Evolutionary conservation across 2,113 vertebrate species (phyloP).

Genomic region (Romanogobio albipinnatus): DNA sequence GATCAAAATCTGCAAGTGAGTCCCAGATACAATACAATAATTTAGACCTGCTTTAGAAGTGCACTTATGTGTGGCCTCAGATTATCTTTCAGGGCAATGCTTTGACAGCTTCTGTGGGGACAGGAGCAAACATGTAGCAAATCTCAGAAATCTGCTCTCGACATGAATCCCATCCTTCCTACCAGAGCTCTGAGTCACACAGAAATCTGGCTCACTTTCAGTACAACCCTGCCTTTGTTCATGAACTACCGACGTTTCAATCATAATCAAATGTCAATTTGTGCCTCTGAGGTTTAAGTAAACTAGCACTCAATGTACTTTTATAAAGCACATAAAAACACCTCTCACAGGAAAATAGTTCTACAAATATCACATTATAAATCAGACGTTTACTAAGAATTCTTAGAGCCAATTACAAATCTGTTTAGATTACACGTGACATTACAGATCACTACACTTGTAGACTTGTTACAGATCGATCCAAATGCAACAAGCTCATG

Average conservation of each 20-base stretch:
- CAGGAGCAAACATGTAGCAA: constrained; percentile 10
- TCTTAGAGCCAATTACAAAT: not conserved
- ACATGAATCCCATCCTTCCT: constrained; percentile 21
- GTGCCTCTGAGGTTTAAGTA: constrained; percentile 1
- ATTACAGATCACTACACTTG: not conserved
- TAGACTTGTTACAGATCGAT: too few relatives aligned
- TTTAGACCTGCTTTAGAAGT: not conserved
- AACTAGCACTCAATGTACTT: not conserved
- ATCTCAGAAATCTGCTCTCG: not conserved
- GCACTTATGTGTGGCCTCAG: too few relatives aligned
- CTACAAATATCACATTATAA: not conserved
- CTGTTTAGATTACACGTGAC: not conserved
- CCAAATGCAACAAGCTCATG: not conserved
- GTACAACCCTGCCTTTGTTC: not conserved
- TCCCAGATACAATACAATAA: not conserved
- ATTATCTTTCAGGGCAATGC: not conserved
- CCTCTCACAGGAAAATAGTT: not conserved
- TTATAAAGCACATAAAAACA: not conserved
- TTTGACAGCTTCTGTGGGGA: not conserved
- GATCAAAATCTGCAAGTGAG: not conserved
- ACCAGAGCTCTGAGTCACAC: constrained; percentile 16
- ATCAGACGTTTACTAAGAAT: not conserved
- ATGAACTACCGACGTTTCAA: not conserved
- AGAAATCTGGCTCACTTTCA: not conserved
- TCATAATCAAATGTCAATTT: constrained; percentile 23